Evolutionary conservation across 2,113 vertebrate genomes (phyloP), one percentile per base, ranked within the genome.

Genomic region (Callipepla californica): DNA sequence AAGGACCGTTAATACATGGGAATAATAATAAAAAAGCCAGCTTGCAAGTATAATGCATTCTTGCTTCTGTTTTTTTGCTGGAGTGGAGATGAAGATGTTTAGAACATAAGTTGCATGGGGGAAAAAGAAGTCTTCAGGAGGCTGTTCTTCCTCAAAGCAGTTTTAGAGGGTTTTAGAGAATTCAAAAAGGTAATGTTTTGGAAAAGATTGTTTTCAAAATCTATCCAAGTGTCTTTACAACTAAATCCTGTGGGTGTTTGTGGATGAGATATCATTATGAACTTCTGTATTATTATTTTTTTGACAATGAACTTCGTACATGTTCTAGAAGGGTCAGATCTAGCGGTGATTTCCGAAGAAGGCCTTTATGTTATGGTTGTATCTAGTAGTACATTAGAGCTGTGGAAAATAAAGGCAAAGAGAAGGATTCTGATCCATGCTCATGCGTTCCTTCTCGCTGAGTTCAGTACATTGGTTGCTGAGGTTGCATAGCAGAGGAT

Each of bases 21-120:
- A 48, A 63, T 84, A 40, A 80, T 83, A 62, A 57, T 34, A 59
- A 34, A 16, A 38, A 87, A 80, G 3, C 26, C 17, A 62, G 23
- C 47, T 90, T 80, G 48, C 18, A 76, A 89, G 9, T 79, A 6
- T 77, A 66, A 34, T 55, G 36, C 23, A 66, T 80, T 40, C 45
- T 34, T 88, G 88, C 78, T 48, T 82, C 75, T 90, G 90, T 51
- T 48, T 95, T 84, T 47, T 80, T 94, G 7, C 34, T 92, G 48
- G 61, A 51, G 30, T 90, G 66, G 76, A 91, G 69, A 55, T 73
- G 47, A 89, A 96, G 81, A 91, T 92, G 82, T 8, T 61, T 50
- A 58, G 40, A 94, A 90, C 63, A 51, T 55, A 76, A 78, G 88
- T 66, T 91, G 45, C 55, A 55, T 69, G 67, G 87, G 55, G 85